Evolutionary conservation across 1,140 invertebrate species (phyloP).

Genomic region (Pogonomyrmex californicus): DNA sequence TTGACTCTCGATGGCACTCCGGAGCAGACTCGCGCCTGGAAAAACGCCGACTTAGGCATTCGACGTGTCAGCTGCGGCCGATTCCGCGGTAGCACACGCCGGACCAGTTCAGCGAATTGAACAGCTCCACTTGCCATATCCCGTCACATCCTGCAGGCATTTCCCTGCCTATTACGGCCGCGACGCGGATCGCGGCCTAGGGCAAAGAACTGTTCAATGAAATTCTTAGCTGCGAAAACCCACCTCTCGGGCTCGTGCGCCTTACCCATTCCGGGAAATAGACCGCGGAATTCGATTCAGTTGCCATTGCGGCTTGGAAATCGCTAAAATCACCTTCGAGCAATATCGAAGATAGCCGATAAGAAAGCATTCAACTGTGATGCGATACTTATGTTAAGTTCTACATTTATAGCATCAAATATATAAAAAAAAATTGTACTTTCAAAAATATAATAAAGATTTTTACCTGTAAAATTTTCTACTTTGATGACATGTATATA

Average conservation of each 20-base stretch:
- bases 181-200: conserved; percentile 68
- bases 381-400: not conserved
- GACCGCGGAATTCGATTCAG: conserved; percentile 69
- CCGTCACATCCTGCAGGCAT: conserved; percentile 76
- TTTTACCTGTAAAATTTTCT: not conserved
- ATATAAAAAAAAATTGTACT: not conserved
- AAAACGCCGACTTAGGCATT: conserved; percentile 82
- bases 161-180: conserved; percentile 82
- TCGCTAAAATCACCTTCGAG: conserved; percentile 36
- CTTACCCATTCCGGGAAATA: conserved; percentile 62
- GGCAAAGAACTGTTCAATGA: conserved; percentile 76
- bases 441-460: not conserved
- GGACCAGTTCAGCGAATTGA: conserved; percentile 84
- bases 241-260: conserved; percentile 32
- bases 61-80: conserved; percentile 79
- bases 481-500: not conserved
- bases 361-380: not conserved
- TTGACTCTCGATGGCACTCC: conserved; percentile 74
- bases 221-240: conserved; percentile 71
- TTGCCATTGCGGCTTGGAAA: conserved; percentile 33
- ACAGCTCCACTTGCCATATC: conserved; percentile 78
- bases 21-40: conserved; percentile 68
- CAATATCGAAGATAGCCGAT: not conserved
- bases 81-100: conserved; percentile 77
- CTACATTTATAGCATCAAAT: not conserved